A percentile compares a stretch with the other conserved stretches of the same genome.
phyloP scores from a whole-genome alignment of 2,888 invertebrate species.

The Eremobia ochroleuca region DNA sequence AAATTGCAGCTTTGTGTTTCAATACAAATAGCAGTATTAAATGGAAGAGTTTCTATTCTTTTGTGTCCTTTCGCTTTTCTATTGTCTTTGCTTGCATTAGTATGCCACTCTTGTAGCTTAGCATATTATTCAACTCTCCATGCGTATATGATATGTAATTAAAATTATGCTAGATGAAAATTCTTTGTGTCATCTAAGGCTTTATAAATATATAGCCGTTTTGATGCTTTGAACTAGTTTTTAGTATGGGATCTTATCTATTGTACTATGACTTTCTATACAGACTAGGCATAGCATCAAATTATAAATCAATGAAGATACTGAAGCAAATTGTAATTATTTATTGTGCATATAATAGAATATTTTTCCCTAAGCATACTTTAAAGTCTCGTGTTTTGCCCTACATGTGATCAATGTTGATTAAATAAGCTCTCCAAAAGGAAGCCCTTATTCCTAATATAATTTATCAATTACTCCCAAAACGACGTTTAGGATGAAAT shows the following conservation, averaged over 20 bases:
- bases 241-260: neutral
- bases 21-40: conserved; percentile 55
- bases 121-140: conserved; percentile 37
- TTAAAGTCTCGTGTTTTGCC: neutral
- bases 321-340: conserved; percentile 19
- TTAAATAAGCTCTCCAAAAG: conserved; percentile 6
- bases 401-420: conserved; percentile 10
- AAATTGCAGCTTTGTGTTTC: conserved; percentile 49
- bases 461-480: conserved; percentile 41
- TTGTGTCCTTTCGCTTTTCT: conserved; percentile 60
- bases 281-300: neutral
- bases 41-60: conserved; percentile 60
- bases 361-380: neutral
- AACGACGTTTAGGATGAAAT: conserved; percentile 46
- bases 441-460: conserved; percentile 15
- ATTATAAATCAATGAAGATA: neutral
- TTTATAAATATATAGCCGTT: neutral
- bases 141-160: conserved; percentile 36
- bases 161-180: conserved; percentile 33
- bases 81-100: conserved; percentile 56
- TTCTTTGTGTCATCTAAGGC: conserved; percentile 19
- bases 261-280: neutral
- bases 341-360: neutral
- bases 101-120: conserved; percentile 34
- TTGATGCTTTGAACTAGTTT: neutral